Evolutionary conservation across 2,888 invertebrate genomes (phyloP).

Genomic region (Zelleria hepariella): DNA sequence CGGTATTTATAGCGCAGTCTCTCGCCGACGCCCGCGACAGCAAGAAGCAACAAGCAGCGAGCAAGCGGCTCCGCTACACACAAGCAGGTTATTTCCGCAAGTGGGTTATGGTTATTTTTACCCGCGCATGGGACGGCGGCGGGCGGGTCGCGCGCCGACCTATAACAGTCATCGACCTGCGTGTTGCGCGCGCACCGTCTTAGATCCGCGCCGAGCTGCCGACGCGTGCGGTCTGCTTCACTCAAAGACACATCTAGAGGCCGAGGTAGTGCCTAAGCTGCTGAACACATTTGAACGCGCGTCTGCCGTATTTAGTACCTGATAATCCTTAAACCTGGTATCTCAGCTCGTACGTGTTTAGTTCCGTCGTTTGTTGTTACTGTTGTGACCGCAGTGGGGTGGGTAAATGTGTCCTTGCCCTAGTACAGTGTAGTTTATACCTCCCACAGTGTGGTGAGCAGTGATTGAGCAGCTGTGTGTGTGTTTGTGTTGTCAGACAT

Average conservation of each 20-base stretch:
- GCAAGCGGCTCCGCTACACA: neutral
- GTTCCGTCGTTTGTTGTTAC: neutral
- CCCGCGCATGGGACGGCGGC: too few relatives aligned
- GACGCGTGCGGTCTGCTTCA: neutral
- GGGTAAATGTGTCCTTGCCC: neutral
- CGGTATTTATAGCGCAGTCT: neutral
- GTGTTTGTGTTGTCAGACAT: slow-evolving; percentile 32
- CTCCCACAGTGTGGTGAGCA: neutral
- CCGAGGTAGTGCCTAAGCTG: neutral
- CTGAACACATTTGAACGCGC: too few relatives aligned
- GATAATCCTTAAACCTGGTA: too few relatives aligned
- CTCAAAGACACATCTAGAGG: neutral
- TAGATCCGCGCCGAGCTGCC: neutral
- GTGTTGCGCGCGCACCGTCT: neutral
- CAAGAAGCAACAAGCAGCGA: too few relatives aligned
- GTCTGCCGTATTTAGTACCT: too few relatives aligned
- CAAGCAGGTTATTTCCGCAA: neutral
- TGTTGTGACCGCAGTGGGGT: neutral
- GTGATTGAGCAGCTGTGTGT: neutral
- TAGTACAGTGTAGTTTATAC: neutral
- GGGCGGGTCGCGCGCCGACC: neutral
- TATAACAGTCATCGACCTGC: neutral
- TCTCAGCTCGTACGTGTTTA: neutral
- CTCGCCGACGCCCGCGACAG: neutral
- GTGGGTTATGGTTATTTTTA: neutral